Base-by-base conservation (phyloP, 2,113 vertebrate genomes). In the Tragelaphus imberbis region DNA sequence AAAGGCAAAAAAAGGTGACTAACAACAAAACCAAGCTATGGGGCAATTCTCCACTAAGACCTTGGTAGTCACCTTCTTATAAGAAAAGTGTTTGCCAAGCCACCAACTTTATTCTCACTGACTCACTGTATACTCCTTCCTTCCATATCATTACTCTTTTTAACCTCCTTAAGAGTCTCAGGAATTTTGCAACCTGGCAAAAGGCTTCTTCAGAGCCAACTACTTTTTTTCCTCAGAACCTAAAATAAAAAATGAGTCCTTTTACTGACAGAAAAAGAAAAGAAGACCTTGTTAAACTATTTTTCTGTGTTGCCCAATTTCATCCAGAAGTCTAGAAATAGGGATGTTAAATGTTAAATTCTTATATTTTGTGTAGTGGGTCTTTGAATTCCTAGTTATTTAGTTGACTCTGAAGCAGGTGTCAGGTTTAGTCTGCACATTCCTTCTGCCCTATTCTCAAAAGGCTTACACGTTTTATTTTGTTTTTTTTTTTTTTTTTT, bases 21-120 rank as follows among this genome's bases (percentile, higher is more conserved):
- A 92, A 96, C 95, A 95, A 61, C 49, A 96, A 95, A 96, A 90
- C 79, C n/a, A 95, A 86, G 53, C 92, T 87, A 14, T 59, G 87
- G 23, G 61, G 8, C 77, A 84, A 77, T 88, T 96, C 47, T 61
- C 68, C 93, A 23, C 90, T 86, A 84, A 94, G 92, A 51, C 44
- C 55, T 92, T 94, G 71, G 51, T 93, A 92, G 68, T 95, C 58
- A 87, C 33, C 75, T 95, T 97, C 68, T 68, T 95, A 16, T 71
- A 56, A 91, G 95, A 96, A 87, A 94, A 91, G 53, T 89, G 44
- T 96, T 97, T 92, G 71, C 87, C 33, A 47, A 94, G 71, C 82
- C 85, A 65, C 61, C 36, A 49, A 61, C 82, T 96, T 91, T 90
- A 84, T 86, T 96, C 90, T 53, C 90, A 51, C 65, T 79, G 79